Conservation (phyloP, 2,797 vertebrate species). For the Myripristis jacobus region DNA sequence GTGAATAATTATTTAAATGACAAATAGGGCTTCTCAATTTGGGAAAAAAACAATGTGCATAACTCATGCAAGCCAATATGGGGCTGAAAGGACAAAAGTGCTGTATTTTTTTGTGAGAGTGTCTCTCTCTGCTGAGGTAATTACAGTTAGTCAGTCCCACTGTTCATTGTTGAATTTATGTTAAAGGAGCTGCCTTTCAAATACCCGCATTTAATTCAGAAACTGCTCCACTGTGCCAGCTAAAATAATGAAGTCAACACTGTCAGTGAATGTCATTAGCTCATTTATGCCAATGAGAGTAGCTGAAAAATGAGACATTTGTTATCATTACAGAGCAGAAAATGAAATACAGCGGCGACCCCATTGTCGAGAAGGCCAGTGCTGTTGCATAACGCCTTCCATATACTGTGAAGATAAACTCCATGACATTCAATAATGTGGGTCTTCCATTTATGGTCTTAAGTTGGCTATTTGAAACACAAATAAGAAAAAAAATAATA, state of each 20-base stretch:
- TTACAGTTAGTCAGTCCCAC: conserved; percentile 37
- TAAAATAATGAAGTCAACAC: conserved; percentile 57
- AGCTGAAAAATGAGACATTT: conserved; percentile 47
- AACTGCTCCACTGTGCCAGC: conserved; percentile 38
- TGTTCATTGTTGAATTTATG: conserved; percentile 24
- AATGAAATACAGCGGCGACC: conserved; percentile 41
- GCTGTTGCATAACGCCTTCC: not conserved
- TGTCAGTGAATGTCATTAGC: conserved; percentile 45
- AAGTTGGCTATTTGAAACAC: not conserved
- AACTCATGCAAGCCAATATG: conserved; percentile 10
- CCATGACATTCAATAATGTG: too few relatives aligned
- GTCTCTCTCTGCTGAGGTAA: conserved; percentile 48
- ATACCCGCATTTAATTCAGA: conserved; percentile 58
- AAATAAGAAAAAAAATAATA: not conserved
- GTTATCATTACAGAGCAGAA: conserved; percentile 49
- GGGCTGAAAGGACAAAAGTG: conserved; percentile 25
- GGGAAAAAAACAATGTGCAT: conserved; percentile 45
- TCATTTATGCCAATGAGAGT: conserved; percentile 39
- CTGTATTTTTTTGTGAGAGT: conserved; percentile 8
- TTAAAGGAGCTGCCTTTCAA: conserved; percentile 57
- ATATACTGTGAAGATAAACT: too few relatives aligned
- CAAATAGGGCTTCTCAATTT: conserved; percentile 49
- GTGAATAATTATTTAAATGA: conserved; percentile 51
- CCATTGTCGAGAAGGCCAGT: not conserved
- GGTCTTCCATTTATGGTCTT: not conserved